A percentile compares a stretch with the other conserved stretches of the same genome.
Conservation (phyloP, 2,888 invertebrate species). For the Napeogenes inachia region DNA sequence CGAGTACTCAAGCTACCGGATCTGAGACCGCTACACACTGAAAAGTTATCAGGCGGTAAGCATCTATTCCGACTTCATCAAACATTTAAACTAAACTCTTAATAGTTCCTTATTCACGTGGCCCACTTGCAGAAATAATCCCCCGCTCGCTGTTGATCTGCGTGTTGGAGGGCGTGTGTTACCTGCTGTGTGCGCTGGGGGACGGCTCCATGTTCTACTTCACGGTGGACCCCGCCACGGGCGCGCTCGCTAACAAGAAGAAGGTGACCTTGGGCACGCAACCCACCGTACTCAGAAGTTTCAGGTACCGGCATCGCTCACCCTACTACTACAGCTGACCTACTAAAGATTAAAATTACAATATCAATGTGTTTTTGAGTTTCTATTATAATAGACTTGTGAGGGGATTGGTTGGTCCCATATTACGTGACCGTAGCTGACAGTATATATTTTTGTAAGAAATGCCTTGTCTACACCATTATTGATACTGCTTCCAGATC, state of each 20-base stretch:
- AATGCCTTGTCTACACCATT: too few species aligned
- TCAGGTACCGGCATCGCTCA: conserved; percentile 63
- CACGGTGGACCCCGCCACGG: conserved; percentile 85
- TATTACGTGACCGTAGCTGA: too few species aligned
- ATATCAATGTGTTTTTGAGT: too few species aligned
- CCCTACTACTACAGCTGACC: not conserved
- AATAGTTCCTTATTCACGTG: too few species aligned
- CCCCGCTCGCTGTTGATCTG: conserved; percentile 97
- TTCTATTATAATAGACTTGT: too few species aligned
- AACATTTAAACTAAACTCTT: too few species aligned
- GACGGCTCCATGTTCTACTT: conserved; percentile 99
- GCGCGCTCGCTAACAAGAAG: conserved; percentile 90
- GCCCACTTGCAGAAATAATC: conserved; percentile 86
- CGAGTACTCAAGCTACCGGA: conserved; percentile 89
- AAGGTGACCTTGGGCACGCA: conserved; percentile 98
- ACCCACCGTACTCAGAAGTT: conserved; percentile 94
- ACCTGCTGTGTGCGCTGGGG: conserved; percentile 94
- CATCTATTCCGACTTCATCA: not conserved
- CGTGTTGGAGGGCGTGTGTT: conserved; percentile 93
- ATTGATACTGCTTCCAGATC: conserved; percentile 71
- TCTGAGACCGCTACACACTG: conserved; percentile 88
- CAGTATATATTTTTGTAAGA: too few species aligned
- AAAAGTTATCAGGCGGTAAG: conserved; percentile 89
- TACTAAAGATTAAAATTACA: too few species aligned
- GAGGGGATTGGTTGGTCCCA: too few species aligned